Evolutionary conservation across 2,888 invertebrate species (phyloP).

Genomic region (Dolomedes plantarius): DNA sequence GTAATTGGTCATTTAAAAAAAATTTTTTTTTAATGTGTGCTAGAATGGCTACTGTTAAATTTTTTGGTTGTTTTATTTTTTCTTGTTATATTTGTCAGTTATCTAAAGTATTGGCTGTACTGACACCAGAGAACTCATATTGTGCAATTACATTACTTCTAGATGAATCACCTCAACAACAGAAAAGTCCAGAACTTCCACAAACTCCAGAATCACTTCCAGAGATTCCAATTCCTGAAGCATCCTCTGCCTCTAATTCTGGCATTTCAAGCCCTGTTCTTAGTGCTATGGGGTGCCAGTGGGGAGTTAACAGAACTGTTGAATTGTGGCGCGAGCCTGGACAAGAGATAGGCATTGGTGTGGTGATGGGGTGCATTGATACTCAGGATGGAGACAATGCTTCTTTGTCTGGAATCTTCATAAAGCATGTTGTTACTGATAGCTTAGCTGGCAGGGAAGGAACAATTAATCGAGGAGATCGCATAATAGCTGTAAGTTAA

Average conservation of each 20-base stretch:
- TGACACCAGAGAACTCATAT: too few relatives aligned
- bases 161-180: constrained; percentile 66
- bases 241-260: not conserved
- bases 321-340: constrained; percentile 84
- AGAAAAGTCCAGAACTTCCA: constrained; percentile 55
- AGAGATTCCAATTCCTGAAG: not conserved
- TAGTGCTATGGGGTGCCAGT: constrained; percentile 78
- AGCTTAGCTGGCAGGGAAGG: constrained; percentile 94
- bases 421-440: constrained; percentile 95
- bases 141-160: not conserved
- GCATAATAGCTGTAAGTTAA: constrained; percentile 87
- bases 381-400: constrained; percentile 75
- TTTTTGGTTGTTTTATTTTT: too few relatives aligned
- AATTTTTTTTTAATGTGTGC: too few relatives aligned
- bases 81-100: too few relatives aligned
- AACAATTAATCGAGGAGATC: constrained; percentile 86
- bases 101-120: too few relatives aligned
- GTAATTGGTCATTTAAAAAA: too few relatives aligned
- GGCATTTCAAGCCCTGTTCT: constrained; percentile 30
- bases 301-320: constrained; percentile 89
- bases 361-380: constrained; percentile 94
- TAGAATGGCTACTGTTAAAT: too few relatives aligned
- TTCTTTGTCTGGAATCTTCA: constrained; percentile 94
- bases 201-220: constrained; percentile 38
- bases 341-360: constrained; percentile 94